Evolutionary conservation across 2,113 vertebrate genomes (phyloP), one percentile per base, ranked within the genome.

Genomic region (Sceloporus tristichus): DNA sequence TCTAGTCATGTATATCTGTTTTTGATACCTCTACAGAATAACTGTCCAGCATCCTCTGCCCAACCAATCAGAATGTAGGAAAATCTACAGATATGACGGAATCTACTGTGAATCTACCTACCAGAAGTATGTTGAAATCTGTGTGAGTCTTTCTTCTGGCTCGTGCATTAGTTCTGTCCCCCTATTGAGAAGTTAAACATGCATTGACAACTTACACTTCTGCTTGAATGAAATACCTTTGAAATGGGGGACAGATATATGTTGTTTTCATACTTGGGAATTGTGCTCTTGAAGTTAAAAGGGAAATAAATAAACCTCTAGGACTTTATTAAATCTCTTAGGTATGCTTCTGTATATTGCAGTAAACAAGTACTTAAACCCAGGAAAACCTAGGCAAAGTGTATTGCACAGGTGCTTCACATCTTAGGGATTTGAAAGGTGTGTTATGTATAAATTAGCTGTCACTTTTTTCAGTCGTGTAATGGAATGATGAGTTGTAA

Each of bases 361-460:
- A 95, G 94, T 96, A 96, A 97, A 95, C 95, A 97, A 95, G 94
- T 96, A 96, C 93, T 95, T 96, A 94, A 92, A 94, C 9, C 85
- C 87, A 95, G 95, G 95, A 95, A 96, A 96, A 96, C 96, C 95
- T 96, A 95, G 65, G 96, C 93, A 96, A 97, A 97, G 96, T 97
- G 97, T 96, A 96, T 97, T 95, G 97, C 97, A 97, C 97, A 98
- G 97, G 97, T 98, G 97, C 96, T 96, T 95, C 95, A 96, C 97
- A 97, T 98, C 97, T 97, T 97, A 97, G 97, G 97, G 97, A 97
- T 97, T 97, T 97, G 97, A 97, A 98, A 98, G 97, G 97, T 98
- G 98, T 97, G 98, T 98, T 98, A 98, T 97, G 97, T 98, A 98
- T 98, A 98, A 98, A 98, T 98, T 97, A 98, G 97, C 98, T 98